phyloP scores from a whole-genome alignment of 2,113 vertebrate genomes.

The Spheniscus mendiculus region DNA sequence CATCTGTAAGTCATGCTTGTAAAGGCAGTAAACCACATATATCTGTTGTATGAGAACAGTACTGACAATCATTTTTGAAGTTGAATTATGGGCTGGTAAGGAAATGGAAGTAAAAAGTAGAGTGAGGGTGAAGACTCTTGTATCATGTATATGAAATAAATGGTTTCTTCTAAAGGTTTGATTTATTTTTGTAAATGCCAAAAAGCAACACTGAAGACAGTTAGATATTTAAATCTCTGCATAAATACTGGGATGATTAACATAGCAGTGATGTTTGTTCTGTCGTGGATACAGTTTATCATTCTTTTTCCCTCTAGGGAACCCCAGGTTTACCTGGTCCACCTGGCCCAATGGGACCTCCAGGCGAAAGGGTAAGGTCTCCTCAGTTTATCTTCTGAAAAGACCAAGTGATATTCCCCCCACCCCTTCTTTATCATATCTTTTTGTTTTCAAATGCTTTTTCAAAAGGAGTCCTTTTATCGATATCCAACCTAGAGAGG shows the following conservation, averaged over 20 bases:
- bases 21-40: constrained; percentile 52
- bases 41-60: constrained; percentile 64
- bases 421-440: background rate
- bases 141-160: background rate
- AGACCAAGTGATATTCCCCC: background rate
- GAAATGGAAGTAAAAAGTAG: background rate
- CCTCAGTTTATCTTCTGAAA: background rate
- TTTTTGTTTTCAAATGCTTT: background rate
- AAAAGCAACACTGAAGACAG: background rate
- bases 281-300: background rate
- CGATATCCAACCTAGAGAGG: background rate
- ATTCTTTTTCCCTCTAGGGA: constrained; percentile 79
- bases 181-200: background rate
- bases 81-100: constrained; percentile 38
- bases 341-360: constrained; percentile 84
- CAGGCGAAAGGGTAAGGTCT: constrained; percentile 88
- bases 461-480: background rate
- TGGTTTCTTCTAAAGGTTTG: background rate
- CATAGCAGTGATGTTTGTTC: background rate
- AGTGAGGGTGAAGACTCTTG: background rate
- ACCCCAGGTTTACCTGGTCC: constrained; percentile 84
- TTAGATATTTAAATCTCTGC: background rate
- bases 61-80: constrained; percentile 64
- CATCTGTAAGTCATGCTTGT: constrained; percentile 27
- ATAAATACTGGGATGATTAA: background rate